phyloP scores from a whole-genome alignment of 2,888 invertebrate genomes.

The Acrobasis repandana region DNA sequence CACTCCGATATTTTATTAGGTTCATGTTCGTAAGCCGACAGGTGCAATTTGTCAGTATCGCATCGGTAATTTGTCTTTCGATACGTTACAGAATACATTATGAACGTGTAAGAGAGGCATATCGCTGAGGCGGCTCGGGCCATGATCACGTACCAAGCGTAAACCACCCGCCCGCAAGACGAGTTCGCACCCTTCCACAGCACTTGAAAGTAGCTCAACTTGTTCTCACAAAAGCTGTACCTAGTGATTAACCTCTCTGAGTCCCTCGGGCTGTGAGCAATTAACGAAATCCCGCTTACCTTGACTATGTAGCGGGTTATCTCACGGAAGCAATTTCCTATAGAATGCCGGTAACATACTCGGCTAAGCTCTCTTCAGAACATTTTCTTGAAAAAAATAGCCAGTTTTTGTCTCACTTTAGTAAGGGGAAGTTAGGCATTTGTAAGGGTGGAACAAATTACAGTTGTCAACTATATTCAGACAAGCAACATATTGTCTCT shows the following conservation, averaged over 20 bases:
- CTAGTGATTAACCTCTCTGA: constrained; percentile 47
- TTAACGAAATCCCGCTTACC: constrained; percentile 50
- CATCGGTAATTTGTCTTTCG: constrained; percentile 49
- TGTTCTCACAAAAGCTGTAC: constrained; percentile 41
- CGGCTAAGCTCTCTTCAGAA: constrained; percentile 7
- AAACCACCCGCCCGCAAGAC: constrained; percentile 28
- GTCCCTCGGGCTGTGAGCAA: constrained; percentile 46
- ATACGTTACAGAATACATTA: constrained; percentile 47
- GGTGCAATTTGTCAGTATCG: constrained; percentile 45
- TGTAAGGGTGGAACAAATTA: neutral
- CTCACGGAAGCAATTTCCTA: constrained; percentile 35
- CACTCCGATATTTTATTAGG: constrained; percentile 24
- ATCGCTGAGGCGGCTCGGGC: constrained; percentile 28
- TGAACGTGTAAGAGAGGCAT: constrained; percentile 34
- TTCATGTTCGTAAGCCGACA: constrained; percentile 31
- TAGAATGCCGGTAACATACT: constrained; percentile 20
- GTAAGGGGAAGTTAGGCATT: neutral
- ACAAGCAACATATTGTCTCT: neutral
- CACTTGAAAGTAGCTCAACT: constrained; percentile 38
- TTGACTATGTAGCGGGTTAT: constrained; percentile 41
- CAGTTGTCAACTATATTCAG: neutral
- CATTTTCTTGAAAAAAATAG: neutral
- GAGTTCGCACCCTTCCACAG: constrained; percentile 32
- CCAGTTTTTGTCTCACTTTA: neutral
- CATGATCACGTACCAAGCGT: constrained; percentile 34